Base-by-base conservation (phyloP, 1,140 invertebrate species). In the Chrysopa pallens region DNA sequence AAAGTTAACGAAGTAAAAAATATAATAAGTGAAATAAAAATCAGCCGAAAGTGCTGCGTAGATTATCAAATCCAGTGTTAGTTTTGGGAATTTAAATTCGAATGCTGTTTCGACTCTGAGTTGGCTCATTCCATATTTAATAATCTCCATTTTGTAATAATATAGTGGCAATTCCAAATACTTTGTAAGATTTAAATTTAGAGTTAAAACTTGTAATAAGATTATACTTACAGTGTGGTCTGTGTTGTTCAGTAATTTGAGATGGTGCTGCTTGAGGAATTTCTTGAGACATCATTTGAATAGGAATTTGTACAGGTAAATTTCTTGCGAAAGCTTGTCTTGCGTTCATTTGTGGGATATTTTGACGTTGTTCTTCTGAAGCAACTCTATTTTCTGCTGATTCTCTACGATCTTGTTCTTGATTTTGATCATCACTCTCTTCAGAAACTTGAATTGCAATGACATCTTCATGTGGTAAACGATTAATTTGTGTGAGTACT, bases 271-370 rank as follows among this genome's bases (percentile, higher is more conserved):
- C 37, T 31, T 14, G 17, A 8, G 40, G 38, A 46, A 52, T 54
- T 42, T 62, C 56, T 8, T 60, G 55, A 11, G 54, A 43, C 61
- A 68, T 67, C 64, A 70, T 70, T 45, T 62, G 63, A 31, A 69
- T 63, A 5, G 68, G 68, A 46, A 70, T 67, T 49, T 66, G 56
- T 38, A 70, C 60, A 9, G 68, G 68, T 38, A 67, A 58, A 49
- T 42, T 59, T 48, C 68, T 62, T 31, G 60, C 66, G 42, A 61
- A 69, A 40, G 60, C 53, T 52, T 67, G 62, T 53, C 68, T 59
- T 9, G 64, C 63, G 42, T 59, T 60, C 46, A 64, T 61, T 48
- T 57, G 64, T 50, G 57, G 59, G 46, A 51, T 60, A 54, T 52
- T 61, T 58, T 52, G 50, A 46, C 50, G 53, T 45, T 39, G 57